phyloP scores from a whole-genome alignment of 2,797 vertebrate genomes.

The Monodelphis domestica region DNA sequence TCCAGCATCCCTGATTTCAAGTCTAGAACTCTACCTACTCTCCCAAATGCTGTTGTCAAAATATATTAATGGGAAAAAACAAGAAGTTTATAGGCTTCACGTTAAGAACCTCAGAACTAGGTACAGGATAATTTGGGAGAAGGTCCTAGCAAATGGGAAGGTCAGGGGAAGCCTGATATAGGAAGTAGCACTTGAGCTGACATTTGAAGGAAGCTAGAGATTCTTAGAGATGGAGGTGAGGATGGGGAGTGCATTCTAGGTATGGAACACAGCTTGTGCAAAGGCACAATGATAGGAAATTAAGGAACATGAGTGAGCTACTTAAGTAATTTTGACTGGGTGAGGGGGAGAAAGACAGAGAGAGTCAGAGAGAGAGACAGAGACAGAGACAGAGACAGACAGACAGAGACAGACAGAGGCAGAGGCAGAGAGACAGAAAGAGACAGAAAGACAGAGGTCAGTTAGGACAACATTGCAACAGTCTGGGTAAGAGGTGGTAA shows the following conservation, averaged over 20 bases:
- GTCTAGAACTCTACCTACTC: not conserved
- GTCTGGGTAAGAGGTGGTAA: not conserved
- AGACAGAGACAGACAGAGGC: not conserved
- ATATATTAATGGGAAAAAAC: not conserved
- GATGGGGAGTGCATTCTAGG: not conserved
- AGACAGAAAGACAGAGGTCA: not conserved
- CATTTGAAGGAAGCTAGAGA: not conserved
- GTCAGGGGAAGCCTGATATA: not conserved
- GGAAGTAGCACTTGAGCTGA: not conserved
- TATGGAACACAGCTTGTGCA: not conserved
- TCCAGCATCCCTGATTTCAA: not conserved
- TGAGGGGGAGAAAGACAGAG: no score
- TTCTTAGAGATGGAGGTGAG: not conserved
- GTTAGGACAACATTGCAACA: not conserved
- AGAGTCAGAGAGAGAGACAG: not conserved
- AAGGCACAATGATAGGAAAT: not conserved
- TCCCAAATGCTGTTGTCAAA: not conserved
- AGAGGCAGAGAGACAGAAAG: no score
- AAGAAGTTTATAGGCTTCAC: not conserved
- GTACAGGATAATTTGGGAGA: not conserved
- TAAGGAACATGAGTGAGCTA: not conserved
- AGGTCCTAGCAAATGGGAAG: not conserved
- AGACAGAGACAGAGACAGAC: not conserved
- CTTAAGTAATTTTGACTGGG: not conserved
- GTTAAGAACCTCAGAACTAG: not conserved